Percentiles rank a stretch among this genome's conserved stretches.
phyloP scores from a whole-genome alignment of 2,797 vertebrate species.

The Ara ararauna region DNA sequence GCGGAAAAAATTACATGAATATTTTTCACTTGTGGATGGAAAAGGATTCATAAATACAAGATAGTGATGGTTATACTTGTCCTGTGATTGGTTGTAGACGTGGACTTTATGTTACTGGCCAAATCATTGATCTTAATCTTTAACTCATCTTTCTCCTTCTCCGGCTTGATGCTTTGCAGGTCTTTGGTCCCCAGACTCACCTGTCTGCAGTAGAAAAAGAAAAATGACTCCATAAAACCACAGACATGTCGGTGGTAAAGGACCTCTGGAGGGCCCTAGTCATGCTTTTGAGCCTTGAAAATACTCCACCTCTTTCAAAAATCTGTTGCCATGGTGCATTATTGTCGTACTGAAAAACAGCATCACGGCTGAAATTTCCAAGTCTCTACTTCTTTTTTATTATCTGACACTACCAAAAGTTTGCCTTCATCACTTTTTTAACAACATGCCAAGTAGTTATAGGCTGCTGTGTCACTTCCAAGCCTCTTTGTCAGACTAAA shows the following conservation, averaged over 20 bases:
- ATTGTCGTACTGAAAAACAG: not conserved
- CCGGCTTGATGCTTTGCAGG: conserved; percentile 82
- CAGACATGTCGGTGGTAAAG: not conserved
- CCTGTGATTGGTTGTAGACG: not conserved
- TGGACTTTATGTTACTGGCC: conserved; percentile 79
- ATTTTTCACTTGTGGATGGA: not conserved
- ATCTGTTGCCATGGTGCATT: not conserved
- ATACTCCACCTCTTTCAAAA: not conserved
- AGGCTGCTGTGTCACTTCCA: not conserved
- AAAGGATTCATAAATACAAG: not conserved
- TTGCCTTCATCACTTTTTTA: not conserved
- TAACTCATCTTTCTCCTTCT: conserved; percentile 83
- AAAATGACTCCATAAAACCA: not conserved
- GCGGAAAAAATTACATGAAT: not conserved
- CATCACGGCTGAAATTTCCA: not conserved
- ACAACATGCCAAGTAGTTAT: not conserved
- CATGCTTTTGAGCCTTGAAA: not conserved
- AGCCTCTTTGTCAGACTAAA: not conserved
- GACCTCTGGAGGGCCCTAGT: not conserved
- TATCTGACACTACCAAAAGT: not conserved
- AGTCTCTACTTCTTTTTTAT: not conserved
- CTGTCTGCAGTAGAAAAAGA: not conserved
- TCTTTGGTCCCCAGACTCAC: conserved; percentile 83
- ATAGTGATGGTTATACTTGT: not conserved
- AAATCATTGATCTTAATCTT: conserved; percentile 85